Conservation (phyloP, 2,113 vertebrate species). For the Nothobranchius kuhntae region DNA sequence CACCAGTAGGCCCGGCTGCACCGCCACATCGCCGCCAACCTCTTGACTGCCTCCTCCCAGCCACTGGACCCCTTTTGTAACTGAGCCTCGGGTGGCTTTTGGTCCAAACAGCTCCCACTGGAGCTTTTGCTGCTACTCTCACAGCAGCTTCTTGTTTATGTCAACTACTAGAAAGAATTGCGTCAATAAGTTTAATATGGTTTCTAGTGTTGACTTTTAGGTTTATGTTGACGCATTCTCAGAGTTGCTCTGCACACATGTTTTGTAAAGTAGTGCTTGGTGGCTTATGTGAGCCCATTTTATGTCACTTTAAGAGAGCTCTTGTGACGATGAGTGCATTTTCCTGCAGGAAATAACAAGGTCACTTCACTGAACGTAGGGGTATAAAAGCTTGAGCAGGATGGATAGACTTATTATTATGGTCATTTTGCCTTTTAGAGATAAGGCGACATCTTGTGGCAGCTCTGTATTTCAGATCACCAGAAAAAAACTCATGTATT, state of each 20-base stretch:
- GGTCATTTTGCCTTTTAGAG: no score
- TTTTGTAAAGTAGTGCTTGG: neutral
- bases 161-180: slow-evolving; percentile 9
- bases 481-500: no score
- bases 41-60: slow-evolving; percentile 2
- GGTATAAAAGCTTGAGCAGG: no score
- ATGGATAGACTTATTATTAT: no score
- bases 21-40: slow-evolving; percentile 21
- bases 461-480: no score
- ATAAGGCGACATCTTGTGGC: no score
- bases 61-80: neutral
- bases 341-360: neutral
- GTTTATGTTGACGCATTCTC: neutral
- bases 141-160: slow-evolving; percentile 30
- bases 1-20: slow-evolving; percentile 49
- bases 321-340: no score
- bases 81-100: slow-evolving; percentile 20
- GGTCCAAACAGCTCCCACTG: slow-evolving; percentile 21
- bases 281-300: no score
- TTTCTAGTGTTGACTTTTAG: neutral
- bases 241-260: neutral
- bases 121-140: slow-evolving; percentile 17
- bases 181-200: neutral
- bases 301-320: no score
- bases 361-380: neutral